A percentile compares a stretch with the other conserved stretches of the same genome.
These are phyloP conservation scores for Philypnodon macrostomus DNA, from an alignment of 2,797 vertebrate species.

Conservation along the genomic window DNA sequence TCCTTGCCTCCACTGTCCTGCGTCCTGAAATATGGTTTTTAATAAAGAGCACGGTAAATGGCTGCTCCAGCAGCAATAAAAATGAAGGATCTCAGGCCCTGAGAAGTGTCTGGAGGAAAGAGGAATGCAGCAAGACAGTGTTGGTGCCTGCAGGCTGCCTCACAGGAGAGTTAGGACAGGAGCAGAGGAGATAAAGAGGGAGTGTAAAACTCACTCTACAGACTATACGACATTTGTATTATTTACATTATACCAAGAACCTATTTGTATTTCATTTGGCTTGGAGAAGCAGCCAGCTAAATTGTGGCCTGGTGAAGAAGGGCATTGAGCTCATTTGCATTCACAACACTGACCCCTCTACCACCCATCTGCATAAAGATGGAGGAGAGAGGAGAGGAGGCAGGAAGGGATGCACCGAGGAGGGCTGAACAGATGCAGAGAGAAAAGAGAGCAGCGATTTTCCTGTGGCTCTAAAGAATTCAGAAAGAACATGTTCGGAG, in stretches of 20 bases:
- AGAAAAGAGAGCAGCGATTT: conserved; percentile 47
- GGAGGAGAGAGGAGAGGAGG: conserved; percentile 50
- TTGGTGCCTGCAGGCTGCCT: conserved; percentile 39
- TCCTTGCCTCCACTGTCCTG: conserved; percentile 52
- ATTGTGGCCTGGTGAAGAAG: conserved; percentile 55
- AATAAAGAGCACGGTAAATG: conserved; percentile 79
- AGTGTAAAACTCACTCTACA: conserved; percentile 39
- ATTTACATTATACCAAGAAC: conserved; percentile 52
- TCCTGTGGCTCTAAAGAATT: conserved; percentile 41
- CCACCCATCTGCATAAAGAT: conserved; percentile 71
- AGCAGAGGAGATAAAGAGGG: conserved; percentile 25
- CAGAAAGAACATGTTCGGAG: conserved; percentile 23
- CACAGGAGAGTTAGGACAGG: conserved; percentile 35
- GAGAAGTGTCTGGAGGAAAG: conserved; percentile 68
- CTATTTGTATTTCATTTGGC: conserved; percentile 54
- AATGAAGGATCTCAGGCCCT: conserved; percentile 70
- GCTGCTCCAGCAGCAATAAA: conserved; percentile 72
- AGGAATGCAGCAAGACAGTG: conserved; percentile 57
- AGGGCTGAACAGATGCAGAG: conserved; percentile 52
- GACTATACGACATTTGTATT: conserved; percentile 49
- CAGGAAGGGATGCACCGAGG: conserved; percentile 51
- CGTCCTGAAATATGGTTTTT: conserved; percentile 79
- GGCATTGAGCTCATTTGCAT: conserved; percentile 68
- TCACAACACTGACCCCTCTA: conserved; percentile 70
- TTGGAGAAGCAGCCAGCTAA: conserved; percentile 42